phyloP scores from a whole-genome alignment of 2,113 vertebrate species.

The Phylloscopus trochilus region DNA sequence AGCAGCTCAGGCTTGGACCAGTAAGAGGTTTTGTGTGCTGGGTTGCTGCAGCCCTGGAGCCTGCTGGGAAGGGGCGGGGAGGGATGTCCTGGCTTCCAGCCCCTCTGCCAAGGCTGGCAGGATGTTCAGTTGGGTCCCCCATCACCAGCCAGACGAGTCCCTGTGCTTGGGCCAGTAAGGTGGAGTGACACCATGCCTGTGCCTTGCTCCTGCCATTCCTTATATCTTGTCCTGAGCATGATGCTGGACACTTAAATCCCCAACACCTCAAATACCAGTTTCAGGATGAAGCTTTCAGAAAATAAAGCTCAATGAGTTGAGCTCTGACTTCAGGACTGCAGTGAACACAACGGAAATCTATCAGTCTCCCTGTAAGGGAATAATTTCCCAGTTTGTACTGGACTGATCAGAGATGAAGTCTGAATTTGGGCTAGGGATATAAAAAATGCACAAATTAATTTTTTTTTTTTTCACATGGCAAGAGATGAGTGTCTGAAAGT shows the following conservation, averaged over 20 bases:
- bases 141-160: rapidly evolving
- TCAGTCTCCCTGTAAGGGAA: neutral
- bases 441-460: neutral
- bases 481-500: neutral
- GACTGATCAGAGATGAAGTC: neutral
- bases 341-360: neutral
- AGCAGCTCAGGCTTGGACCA: neutral
- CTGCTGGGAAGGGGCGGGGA: neutral
- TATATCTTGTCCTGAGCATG: neutral
- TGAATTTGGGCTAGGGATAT: neutral
- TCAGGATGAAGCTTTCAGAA: neutral
- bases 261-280: neutral
- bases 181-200: rapidly evolving
- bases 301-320: neutral
- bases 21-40: neutral
- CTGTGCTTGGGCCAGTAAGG: neutral
- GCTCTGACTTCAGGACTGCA: neutral
- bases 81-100: neutral
- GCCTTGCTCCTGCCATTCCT: neutral
- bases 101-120: neutral
- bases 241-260: neutral
- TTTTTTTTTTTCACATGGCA: neutral
- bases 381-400: neutral
- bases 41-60: neutral
- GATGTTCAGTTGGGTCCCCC: neutral